Evolutionary conservation across 23 tunicate species (phyloP), one percentile per base, ranked within the genome.

Genomic region (Trididemnum clinides): DNA sequence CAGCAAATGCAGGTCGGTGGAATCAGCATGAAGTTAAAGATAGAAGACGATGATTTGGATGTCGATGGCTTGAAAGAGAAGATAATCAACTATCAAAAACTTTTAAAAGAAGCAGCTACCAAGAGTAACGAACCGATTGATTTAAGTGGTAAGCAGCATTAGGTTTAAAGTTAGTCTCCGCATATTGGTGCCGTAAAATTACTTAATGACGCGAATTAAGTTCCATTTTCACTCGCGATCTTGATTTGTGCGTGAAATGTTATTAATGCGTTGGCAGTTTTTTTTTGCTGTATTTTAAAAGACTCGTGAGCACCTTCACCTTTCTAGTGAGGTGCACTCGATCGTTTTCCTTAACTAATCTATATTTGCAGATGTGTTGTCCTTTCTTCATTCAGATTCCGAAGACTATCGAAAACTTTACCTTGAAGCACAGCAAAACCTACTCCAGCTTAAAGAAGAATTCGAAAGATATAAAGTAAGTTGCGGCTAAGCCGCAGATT

Each of bases 361-460:
- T 70, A 6, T 25, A 6, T 25, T 25, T 63, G 23, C 51, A 76
- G 89, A 85, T 63, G 63, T 85, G 2, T 31, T 39, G 21, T 38
- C 70, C 20, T 62, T 83, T 19, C 33, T 85, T 26, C 82, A 75
- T 3, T 26, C 64, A 27, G 87, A 50, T 19, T 76, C 39, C 10
- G 93, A 85, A n/a, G 98, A 89, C 65, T 94, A 94, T 58, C 88
- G 91, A 64, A 76, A 85, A 37, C 71, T 87, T 35, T 94, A 94
- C 73, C 77, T 94, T 7, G 94, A 86, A 71, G 66, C 88, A 0
- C 93, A 94, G 57, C 87, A 94, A 26, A 87, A 89, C 34, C 62
- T 94, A 0, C 38, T 83, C 5, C 88, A 85, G 30, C 22, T 94
- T 10, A 85, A 86, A 82, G 94, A 94, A 34, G 98, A 94, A 34